Base-by-base conservation (phyloP, 1,140 invertebrate species). In the Lysiphlebus fabarum region DNA sequence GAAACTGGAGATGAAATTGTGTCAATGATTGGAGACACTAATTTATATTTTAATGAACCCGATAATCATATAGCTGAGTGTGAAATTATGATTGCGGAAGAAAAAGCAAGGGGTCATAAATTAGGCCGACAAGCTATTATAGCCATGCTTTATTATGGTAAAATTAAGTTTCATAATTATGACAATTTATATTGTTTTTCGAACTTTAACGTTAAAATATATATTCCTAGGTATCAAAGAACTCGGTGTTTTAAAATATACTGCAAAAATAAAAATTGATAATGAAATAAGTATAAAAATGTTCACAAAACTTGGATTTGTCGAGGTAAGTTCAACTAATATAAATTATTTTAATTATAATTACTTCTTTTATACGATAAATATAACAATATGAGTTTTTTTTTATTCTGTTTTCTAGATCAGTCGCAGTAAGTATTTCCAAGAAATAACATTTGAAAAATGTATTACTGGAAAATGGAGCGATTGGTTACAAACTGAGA, bases 11-110 rank as follows among this genome's bases (percentile, higher is more conserved):
- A 86, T 75, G 87, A 90, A 82, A 82, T 87, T 66, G 86, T 82
- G 56, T 81, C 91, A 10, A 96, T 98, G 92, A 87, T 96, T 69
- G 95, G 95, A 37, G 95, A 98, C 79, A 95, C 93, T 48, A 98
- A 97, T 84, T 80, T 97, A 56, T 97, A 95, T 79, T 79, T 94
- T 44, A 79, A 83, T 41, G 77, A 82, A 62, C 69, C 82, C 17
- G 79, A 83, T 45, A 51, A 56, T 58, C 65, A 62, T 10, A 60
- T 45, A 26, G 93, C 89, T 26, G 94, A 98, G 83, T 87, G 90
- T 59, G 93, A 96, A 83, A 91, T 97, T 53, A 97, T 97, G 95
- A 93, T 98, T 71, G 91, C 91, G 12, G 90, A 95, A 72, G 47
- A 71, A 41, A 65, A 67, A n/a, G 81, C 83, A 1, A 79, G 91